Percentiles rank a stretch among this genome's conserved stretches.
Evolutionary conservation across 2,113 vertebrate genomes (phyloP).

Genomic region (Rhynchomys soricoides): DNA sequence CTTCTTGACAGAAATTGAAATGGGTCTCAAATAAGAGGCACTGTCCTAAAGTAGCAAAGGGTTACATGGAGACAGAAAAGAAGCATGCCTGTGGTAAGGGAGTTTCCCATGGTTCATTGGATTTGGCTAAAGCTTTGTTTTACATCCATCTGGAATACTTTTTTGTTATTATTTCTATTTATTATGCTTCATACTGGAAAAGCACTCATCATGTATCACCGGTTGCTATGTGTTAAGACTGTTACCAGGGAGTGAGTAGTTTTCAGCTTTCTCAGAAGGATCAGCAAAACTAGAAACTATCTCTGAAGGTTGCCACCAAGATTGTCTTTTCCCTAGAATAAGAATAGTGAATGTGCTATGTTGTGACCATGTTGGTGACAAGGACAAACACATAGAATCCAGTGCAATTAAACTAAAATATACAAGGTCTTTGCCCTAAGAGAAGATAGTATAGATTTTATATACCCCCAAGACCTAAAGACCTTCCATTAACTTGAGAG

Average conservation of each 20-base stretch:
- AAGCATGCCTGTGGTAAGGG: accelerated
- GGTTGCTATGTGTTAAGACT: neutral
- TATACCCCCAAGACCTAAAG: neutral
- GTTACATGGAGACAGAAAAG: neutral
- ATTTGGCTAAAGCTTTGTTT: neutral
- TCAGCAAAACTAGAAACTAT: neutral
- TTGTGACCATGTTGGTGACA: neutral
- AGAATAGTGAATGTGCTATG: neutral
- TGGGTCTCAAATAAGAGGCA: neutral
- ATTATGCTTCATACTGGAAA: neutral
- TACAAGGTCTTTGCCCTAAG: neutral
- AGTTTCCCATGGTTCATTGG: neutral
- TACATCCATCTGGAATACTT: neutral
- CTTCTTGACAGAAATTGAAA: neutral
- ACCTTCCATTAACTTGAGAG: neutral
- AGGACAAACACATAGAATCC: neutral
- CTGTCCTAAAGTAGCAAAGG: neutral
- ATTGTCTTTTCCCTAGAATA: neutral
- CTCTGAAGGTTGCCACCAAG: neutral
- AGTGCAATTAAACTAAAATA: neutral
- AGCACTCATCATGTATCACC: neutral
- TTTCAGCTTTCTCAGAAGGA: constrained; percentile 3
- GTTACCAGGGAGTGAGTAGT: neutral
- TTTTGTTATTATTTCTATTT: neutral
- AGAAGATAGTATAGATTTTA: neutral